Base-by-base conservation (phyloP, 2,797 vertebrate species). In the Pseudochaenichthys georgianus region DNA sequence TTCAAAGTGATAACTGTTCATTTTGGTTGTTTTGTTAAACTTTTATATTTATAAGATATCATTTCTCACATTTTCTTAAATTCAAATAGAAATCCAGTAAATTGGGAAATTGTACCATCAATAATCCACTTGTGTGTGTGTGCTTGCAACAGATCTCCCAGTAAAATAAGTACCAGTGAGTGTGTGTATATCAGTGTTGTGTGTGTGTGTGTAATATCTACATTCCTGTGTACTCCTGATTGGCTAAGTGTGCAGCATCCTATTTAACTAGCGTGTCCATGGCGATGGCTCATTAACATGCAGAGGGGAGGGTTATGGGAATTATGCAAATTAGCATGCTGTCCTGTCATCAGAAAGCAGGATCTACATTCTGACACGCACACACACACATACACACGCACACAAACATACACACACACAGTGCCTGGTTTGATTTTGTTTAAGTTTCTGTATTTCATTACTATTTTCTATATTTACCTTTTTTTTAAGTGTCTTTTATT, bases 231-330 rank as follows among this genome's bases (percentile, higher is more conserved):
- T 67, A 80, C 87, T 87, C 81, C 83, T 84, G 73, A 31, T 50
- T 84, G 50, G 92, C 88, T 93, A 82, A 95, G 93, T 92, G 73
- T 78, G 64, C 54, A 57, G 80, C 75, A 45, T 69, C 90, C 88
- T 88, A 69, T 86, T 93, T 87, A 84, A 89, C 78, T 70, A 87
- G 81, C 48, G 76, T 84, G 17, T 89, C 89, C 70, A 87, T 57
- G 87, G 86, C 43, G 21, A 79, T 57, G 17, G 63, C 75, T 95
- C 88, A 86, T 94, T 89, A 89, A 72, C 83, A 88, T 86, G 81
- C 73, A 0, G n/a, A 57, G 71, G 55, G 73, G 50, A 3, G 74
- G 68, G 58, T 63, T 70, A 79, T 76, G 80, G 73, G 77, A 81
- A 87, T 71, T 59, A 62, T 88, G 83, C 68, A 84, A 86, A 93